Evolutionary conservation across 2,888 invertebrate genomes (phyloP).

Genomic region (Anagyrus pseudococci): DNA sequence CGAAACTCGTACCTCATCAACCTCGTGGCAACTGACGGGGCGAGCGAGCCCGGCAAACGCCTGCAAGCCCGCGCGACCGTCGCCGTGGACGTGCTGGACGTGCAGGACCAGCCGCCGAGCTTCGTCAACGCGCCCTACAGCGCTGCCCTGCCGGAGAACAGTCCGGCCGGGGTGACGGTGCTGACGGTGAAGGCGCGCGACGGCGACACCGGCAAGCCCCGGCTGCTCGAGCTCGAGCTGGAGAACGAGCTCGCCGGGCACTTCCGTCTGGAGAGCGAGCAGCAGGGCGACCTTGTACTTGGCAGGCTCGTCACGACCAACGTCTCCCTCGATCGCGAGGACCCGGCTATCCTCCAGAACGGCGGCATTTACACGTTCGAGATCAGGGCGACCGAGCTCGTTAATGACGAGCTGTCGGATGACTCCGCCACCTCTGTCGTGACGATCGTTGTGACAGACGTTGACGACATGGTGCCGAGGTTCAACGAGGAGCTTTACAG

Average conservation of each 20-base stretch:
- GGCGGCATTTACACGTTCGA: constrained; percentile 80
- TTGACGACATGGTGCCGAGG: constrained; percentile 77
- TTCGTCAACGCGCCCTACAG: constrained; percentile 84
- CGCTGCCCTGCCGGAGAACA: constrained; percentile 78
- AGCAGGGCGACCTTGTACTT: constrained; percentile 67
- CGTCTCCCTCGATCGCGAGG: constrained; percentile 76
- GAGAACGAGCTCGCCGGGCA: constrained; percentile 75
- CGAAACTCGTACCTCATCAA: constrained; percentile 76
- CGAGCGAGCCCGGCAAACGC: constrained; percentile 65
- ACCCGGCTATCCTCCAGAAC: constrained; percentile 75
- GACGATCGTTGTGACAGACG: constrained; percentile 80
- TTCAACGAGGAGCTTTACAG: constrained; percentile 73
- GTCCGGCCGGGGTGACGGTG: constrained; percentile 66
- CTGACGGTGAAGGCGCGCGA: constrained; percentile 79
- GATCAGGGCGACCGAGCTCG: constrained; percentile 76
- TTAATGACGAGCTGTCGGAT: constrained; percentile 75
- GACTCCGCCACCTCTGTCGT: constrained; percentile 74
- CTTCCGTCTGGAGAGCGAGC: constrained; percentile 68
- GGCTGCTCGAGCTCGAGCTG: constrained; percentile 71
- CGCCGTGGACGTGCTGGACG: constrained; percentile 77
- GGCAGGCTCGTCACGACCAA: constrained; percentile 69
- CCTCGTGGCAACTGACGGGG: constrained; percentile 72
- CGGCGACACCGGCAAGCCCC: constrained; percentile 79
- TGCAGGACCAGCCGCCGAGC: constrained; percentile 81
- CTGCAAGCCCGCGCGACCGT: constrained; percentile 75